phyloP scores from a whole-genome alignment of 1,140 invertebrate genomes.

The Aphelinus certus region DNA sequence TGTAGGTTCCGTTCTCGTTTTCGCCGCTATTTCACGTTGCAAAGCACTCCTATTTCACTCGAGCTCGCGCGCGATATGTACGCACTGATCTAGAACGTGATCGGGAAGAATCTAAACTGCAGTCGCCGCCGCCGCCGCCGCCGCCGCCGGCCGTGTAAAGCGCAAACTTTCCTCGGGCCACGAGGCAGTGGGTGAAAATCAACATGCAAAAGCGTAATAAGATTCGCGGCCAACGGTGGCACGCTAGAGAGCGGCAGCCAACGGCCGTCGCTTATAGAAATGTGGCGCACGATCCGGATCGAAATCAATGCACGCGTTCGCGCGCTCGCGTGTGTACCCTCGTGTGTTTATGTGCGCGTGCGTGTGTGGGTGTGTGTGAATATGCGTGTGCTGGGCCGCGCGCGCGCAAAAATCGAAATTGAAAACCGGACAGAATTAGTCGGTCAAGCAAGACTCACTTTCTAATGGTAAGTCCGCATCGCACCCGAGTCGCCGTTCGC shows the following conservation, averaged over 20 bases:
- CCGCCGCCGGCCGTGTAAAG: neutral
- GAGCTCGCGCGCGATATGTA: neutral
- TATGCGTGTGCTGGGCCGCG: too few species aligned
- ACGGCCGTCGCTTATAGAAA: neutral
- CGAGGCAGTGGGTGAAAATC: neutral
- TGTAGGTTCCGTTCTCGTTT: too few species aligned
- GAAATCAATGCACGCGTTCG: neutral
- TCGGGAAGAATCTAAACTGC: too few species aligned
- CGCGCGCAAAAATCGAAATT: conserved; percentile 24
- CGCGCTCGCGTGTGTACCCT: neutral
- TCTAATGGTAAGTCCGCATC: conserved; percentile 22
- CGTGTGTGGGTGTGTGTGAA: too few species aligned
- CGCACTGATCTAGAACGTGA: too few species aligned
- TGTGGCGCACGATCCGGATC: neutral
- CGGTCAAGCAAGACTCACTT: conserved; percentile 32
- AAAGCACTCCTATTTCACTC: neutral
- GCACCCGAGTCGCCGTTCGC: too few species aligned
- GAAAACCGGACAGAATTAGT: conserved; percentile 28
- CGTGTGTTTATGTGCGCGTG: too few species aligned
- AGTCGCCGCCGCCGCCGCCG: too few species aligned
- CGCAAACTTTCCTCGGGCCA: conserved; percentile 3
- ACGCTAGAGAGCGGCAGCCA: conserved; percentile 9
- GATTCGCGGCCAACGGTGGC: neutral
- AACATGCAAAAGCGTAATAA: conserved; percentile 12
- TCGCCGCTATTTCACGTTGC: too few species aligned